Base-by-base conservation (phyloP, 2,113 vertebrate species). In the Istiophorus platypterus region DNA sequence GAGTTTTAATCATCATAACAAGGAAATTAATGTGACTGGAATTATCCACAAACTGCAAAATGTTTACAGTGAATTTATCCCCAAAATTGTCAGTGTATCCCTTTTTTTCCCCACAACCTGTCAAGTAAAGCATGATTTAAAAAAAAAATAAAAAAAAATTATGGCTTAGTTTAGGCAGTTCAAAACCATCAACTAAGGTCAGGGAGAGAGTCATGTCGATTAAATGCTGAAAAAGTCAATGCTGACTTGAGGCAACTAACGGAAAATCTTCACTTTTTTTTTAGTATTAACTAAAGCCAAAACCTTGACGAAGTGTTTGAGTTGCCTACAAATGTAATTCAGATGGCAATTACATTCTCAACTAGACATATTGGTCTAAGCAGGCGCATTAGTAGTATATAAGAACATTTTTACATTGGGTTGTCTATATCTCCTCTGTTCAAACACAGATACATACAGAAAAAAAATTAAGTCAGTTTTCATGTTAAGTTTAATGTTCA, bases 1-100 rank as follows among this genome's bases (percentile, higher is more conserved):
- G 54, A 9, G 61, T 45, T 84, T 76, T 71, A 57, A 76, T 78
- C 56, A 64, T 24, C 56, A n/a, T 64, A 72, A 66, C 29, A 57
- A 73, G 72, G 58, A 74, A 80, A 78, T 72, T 0, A 70, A 62
- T 69, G 61, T 29, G 68, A 61, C 57, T 49, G 27, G 59, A 47
- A 37, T 26, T 56, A 42, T 41, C 52, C 18, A 34, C 12, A 65
- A 37, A 22, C 57, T 68, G 24, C 57, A 54, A 77, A 74, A 51
- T 72, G 56, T 59, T 72, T 29, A 27, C 42, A 27, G 17, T 26
- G 27, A 56, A 64, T 2, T 0, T 52, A 22, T 61, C 20, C 10
- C 47, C 22, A 10, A 41, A 76, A 39, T 11, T 42, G 13, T 42
- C 9, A 42, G 10, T 42, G 41, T 12, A 42, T 10, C n/a, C n/a